Percentiles rank a stretch among this genome's conserved stretches.
These are phyloP conservation scores for Campylomormyrus numenius DNA, from an alignment of 2,113 vertebrate genomes.

Conservation along the genomic window DNA sequence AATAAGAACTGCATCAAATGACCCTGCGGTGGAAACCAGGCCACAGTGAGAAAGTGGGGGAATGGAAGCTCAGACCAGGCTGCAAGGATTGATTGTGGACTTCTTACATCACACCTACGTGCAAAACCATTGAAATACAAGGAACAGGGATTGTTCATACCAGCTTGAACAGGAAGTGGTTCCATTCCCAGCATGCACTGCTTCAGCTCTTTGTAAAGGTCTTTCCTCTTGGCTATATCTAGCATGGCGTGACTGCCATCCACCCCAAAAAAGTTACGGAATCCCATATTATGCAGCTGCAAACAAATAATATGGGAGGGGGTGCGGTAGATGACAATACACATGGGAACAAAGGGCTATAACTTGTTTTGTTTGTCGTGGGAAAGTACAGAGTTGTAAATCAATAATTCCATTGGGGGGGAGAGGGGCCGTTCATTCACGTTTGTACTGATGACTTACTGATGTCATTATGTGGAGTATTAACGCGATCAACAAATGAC, in stretches of 20 bases:
- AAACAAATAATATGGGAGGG: constrained; percentile 6
- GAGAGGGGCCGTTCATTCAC: not conserved
- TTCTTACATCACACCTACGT: not conserved
- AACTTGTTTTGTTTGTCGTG: not conserved
- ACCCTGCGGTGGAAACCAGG: constrained; percentile 45
- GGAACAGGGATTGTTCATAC: constrained; percentile 45
- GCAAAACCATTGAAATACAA: not conserved
- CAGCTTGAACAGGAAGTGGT: constrained; percentile 60
- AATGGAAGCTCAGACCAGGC: not conserved
- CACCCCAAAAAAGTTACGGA: constrained; percentile 69
- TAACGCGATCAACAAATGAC: not conserved
- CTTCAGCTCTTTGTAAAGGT: constrained; percentile 66
- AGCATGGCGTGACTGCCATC: constrained; percentile 78
- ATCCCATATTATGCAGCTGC: constrained; percentile 71
- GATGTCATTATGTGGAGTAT: not conserved
- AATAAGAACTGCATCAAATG: constrained; percentile 69
- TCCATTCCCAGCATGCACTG: constrained; percentile 63
- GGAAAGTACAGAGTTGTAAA: not conserved
- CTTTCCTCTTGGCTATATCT: constrained; percentile 52
- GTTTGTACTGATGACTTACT: not conserved
- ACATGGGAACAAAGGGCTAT: not conserved
- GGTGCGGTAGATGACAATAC: not conserved
- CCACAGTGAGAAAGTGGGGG: not conserved
- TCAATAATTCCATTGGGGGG: not conserved
- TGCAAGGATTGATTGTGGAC: not conserved